A percentile compares a stretch with the other conserved stretches of the same genome.
Conservation (phyloP, 2,797 vertebrate species). For the Characodon lateralis region DNA sequence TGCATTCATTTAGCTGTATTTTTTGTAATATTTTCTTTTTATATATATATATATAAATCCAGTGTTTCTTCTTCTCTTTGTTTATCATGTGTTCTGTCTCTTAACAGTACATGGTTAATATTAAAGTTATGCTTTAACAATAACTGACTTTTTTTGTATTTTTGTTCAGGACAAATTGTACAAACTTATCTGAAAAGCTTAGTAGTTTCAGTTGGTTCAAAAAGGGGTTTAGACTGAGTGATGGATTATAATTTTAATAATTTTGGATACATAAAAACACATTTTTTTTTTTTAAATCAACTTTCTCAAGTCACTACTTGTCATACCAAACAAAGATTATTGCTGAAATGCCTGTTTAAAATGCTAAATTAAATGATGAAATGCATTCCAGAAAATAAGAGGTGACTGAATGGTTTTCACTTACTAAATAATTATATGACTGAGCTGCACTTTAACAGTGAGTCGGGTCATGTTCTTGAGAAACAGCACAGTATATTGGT, state of each 20-base stretch:
- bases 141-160: not conserved
- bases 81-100: conserved; percentile 69
- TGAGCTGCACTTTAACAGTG: not conserved
- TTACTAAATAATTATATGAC: not conserved
- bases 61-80: conserved; percentile 67
- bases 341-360: too few species aligned
- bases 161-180: not conserved
- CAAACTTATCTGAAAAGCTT: not conserved
- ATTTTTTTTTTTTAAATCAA: not conserved
- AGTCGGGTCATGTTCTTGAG: not conserved
- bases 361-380: not conserved
- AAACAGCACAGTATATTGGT: not conserved
- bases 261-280: not conserved
- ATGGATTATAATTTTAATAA: not conserved
- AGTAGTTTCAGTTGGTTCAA: not conserved
- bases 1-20: conserved; percentile 46
- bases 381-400: too few species aligned
- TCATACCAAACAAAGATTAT: not conserved
- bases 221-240: not conserved
- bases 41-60: conserved; percentile 62
- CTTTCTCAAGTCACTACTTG: not conserved
- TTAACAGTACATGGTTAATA: conserved; percentile 82
- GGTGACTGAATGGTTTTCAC: not conserved
- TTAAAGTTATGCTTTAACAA: conserved; percentile 77
- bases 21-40: conserved; percentile 61